phyloP scores from a whole-genome alignment of 2,113 vertebrate genomes.

The Podocnemis expansa region DNA sequence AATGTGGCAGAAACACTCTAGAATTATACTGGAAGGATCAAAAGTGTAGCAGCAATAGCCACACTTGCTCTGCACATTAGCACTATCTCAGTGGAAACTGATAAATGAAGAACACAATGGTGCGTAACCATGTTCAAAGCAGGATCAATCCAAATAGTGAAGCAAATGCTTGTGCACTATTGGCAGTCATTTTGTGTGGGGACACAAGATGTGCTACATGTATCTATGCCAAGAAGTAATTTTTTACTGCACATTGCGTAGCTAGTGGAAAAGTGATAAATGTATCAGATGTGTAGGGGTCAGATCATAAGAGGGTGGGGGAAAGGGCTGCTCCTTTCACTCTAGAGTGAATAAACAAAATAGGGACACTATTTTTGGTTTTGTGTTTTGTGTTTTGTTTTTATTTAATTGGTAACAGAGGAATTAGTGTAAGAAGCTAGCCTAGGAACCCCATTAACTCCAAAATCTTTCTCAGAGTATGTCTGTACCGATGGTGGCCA shows the following conservation, averaged over 20 bases:
- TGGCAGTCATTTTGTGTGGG: neutral
- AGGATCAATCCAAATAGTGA: neutral
- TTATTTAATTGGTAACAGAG: neutral
- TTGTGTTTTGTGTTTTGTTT: neutral
- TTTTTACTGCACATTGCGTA: neutral
- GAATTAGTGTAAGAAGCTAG: neutral
- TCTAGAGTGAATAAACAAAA: neutral
- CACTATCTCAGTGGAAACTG: neutral
- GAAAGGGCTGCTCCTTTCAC: neutral
- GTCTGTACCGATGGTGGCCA: too few species aligned
- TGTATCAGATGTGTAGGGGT: neutral
- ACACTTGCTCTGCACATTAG: neutral
- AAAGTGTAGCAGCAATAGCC: neutral
- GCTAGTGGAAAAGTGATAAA: neutral
- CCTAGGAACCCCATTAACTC: neutral
- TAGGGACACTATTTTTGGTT: neutral
- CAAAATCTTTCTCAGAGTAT: neutral
- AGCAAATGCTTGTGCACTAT: neutral
- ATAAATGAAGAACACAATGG: neutral
- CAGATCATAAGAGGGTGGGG: neutral
- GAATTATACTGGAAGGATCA: neutral
- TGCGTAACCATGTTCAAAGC: neutral
- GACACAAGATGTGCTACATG: neutral
- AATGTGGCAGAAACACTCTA: neutral
- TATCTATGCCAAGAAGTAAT: neutral